These are phyloP conservation scores for Ctenosaura bakeri DNA, from an alignment of 2,797 vertebrate genomes.

Conservation along the genomic window DNA sequence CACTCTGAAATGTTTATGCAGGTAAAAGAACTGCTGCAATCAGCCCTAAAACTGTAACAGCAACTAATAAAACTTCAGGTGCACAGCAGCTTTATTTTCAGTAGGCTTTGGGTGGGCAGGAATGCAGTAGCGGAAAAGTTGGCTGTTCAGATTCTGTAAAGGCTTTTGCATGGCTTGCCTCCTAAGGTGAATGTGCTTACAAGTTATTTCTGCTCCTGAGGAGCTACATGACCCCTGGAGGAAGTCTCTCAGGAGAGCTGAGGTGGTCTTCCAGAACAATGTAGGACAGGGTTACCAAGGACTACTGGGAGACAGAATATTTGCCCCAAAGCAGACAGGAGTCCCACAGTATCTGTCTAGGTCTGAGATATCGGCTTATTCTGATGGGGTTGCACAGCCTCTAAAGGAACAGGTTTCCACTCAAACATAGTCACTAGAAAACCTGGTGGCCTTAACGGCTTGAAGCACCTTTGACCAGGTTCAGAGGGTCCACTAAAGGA, in stretches of 20 bases:
- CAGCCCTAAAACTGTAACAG: background rate
- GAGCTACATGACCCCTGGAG: no score
- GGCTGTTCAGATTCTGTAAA: no score
- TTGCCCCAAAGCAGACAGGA: no score
- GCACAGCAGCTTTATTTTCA: background rate
- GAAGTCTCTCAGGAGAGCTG: background rate
- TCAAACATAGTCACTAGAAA: no score
- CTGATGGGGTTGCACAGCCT: background rate
- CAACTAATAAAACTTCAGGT: background rate
- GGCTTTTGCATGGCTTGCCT: background rate
- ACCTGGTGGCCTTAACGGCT: no score
- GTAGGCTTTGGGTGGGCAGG: background rate
- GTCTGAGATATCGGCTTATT: background rate
- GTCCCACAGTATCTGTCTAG: background rate
- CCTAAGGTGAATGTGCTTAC: no score
- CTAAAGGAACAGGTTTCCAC: no score
- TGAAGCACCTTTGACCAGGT: no score
- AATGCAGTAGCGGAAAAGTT: background rate
- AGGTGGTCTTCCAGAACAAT: background rate
- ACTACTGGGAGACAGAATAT: no score
- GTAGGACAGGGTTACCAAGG: background rate
- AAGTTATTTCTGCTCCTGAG: no score
- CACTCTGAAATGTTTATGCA: background rate
- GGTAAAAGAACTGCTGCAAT: background rate
- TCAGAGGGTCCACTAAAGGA: no score